Evolutionary conservation across 2,113 vertebrate genomes (phyloP), one percentile per base, ranked within the genome.

Genomic region (Actenoides lindsayi): DNA sequence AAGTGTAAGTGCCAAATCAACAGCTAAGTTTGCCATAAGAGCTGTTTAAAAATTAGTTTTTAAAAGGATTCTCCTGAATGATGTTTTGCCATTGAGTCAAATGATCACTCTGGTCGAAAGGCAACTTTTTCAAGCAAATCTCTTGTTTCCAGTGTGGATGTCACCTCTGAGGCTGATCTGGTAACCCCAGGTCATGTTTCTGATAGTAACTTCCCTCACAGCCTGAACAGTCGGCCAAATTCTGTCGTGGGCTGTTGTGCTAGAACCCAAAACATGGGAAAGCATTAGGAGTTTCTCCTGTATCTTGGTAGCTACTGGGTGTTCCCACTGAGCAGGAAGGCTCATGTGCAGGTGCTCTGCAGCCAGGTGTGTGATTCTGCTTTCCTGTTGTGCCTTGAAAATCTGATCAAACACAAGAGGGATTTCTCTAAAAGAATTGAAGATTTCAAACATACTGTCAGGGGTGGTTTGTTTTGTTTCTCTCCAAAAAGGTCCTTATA

Each of bases 1-100:
- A 76, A 99, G 99, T 63, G 99, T 99, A 94, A 99, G 99, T 98
- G 21, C 68, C 68, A 16, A 70, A 75, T 67, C 59, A 31, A 19
- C 70, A 78, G n/a, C 6, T 16, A 2, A 16, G 25, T 44, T 4
- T 3, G 31, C 85, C 89, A 39, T 25, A 39, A 57, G 74, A 69
- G 88, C 67, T 92, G 39, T 56, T 56, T 74, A 24, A 77, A 65
- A 41, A 48, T 4, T 60, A 76, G 35, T 18, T 62, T 59, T 31
- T 57, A 39, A 21, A 74, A n/a, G 30, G 3, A 10, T 68, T 84
- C 42, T 42, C 14, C 5, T 16, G 10, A 51, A 12, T 10, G 42
- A 4, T 59, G 16, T 20, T 84, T 83, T 87, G 35, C 13, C 9
- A 5, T 28, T 13, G 46, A 93, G 42, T 65, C 13, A 56, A 16